Base-by-base conservation (phyloP, 2,797 vertebrate genomes). In the Dallia pectoralis region DNA sequence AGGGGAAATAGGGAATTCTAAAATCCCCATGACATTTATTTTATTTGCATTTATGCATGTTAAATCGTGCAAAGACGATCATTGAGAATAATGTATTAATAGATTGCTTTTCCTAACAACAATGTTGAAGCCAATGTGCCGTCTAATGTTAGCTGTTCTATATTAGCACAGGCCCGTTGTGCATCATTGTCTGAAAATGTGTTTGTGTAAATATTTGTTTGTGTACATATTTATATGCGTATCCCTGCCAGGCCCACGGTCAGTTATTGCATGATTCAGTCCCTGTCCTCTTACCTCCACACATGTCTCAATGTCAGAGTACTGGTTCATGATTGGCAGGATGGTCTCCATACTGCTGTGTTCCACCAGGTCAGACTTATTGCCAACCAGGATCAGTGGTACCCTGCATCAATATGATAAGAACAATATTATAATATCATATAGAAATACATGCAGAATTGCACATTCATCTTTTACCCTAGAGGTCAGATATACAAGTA, bases 311-410 rank as follows among this genome's bases (percentile, higher is more conserved):
- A 99, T 99, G 82, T 99, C 97, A 77, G 97, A 96, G 77, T 97
- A 97, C 75, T 98, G 96, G 88, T 99, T 99, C 98, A 99, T 99
- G 84, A 99, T 98, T 73, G 98, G 97, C 78, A 99, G 93, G 81
- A 99, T 97, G 75, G 97, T 98, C 89, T 99, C 98, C 98, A 99
- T 99, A 88, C 96, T 99, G 92, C 97, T 99, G 82, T 99, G 97
- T 76, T 99, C 98, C 86, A 99, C 95, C 77, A 99, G 91, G 90
- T 99, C 98, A 0, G 97, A 99, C 83, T 99, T 99, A 91, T 99
- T 99, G 69, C 97, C 98, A 84, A 99, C 98, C 79, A 99, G 88
- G 89, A 99, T 99, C 85, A 99, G 86, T 32, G 98, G 98, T 29
- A 99, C 93, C 88, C 98, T 99, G 89, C 73, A 89, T 70, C 0